These are phyloP conservation scores for Nannoperca obscura DNA, from an alignment of 2,797 vertebrate species.

Conservation along the genomic window DNA sequence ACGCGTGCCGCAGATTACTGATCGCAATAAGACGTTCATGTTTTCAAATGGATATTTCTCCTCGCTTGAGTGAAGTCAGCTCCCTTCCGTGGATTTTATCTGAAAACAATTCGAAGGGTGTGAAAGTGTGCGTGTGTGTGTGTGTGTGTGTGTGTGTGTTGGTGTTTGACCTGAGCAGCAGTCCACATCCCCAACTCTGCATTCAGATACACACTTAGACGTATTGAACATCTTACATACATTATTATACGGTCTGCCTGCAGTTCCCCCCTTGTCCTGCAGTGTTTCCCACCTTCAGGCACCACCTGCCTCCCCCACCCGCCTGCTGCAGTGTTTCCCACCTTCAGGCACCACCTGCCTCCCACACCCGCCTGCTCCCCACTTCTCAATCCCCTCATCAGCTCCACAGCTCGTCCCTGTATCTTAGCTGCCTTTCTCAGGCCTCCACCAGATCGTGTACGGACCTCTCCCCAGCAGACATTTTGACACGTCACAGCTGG, in stretches of 20 bases:
- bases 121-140: constrained; percentile 29
- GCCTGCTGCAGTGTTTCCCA: neutral
- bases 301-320: no score
- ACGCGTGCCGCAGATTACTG: constrained; percentile 43
- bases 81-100: constrained; percentile 54
- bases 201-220: neutral
- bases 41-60: constrained; percentile 58
- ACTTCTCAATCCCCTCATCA: neutral
- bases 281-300: neutral
- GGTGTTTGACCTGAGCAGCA: constrained; percentile 24
- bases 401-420: neutral
- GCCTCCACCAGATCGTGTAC: neutral
- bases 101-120: constrained; percentile 38
- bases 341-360: neutral
- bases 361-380: neutral
- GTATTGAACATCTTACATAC: no score
- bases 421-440: neutral
- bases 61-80: constrained; percentile 36
- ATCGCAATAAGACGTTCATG: constrained; percentile 52
- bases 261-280: neutral
- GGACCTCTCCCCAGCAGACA: no score
- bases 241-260: neutral
- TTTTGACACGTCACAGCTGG: no score
- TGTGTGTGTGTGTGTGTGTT: constrained; percentile 10
- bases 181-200: constrained; percentile 7